These are phyloP conservation scores for Fistularia commersonii DNA, from an alignment of 2,797 vertebrate species.

Conservation along the genomic window DNA sequence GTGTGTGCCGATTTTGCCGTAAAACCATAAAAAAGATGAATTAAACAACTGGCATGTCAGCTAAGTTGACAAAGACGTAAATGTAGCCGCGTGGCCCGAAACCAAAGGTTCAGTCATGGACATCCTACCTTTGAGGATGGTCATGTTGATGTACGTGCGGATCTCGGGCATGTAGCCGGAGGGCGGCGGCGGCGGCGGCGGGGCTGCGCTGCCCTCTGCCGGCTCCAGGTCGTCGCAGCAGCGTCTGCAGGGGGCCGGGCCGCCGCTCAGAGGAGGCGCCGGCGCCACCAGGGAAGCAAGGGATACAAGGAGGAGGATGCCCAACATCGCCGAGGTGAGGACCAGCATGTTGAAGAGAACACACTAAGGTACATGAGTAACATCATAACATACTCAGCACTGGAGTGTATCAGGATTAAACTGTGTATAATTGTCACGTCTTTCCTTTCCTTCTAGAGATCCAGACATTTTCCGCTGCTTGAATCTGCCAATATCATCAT, in stretches of 20 bases:
- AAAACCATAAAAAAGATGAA: too few species aligned
- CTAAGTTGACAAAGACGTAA: background rate
- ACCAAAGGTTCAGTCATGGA: background rate
- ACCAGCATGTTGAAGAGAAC: too few species aligned
- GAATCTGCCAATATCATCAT: too few species aligned
- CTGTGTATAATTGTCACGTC: too few species aligned
- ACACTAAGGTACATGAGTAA: too few species aligned
- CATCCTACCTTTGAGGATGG: constrained; percentile 88
- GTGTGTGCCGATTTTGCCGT: too few species aligned
- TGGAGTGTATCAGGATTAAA: too few species aligned
- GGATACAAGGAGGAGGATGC: constrained; percentile 49
- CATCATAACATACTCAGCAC: too few species aligned
- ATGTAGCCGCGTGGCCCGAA: background rate
- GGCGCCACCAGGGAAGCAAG: constrained; percentile 38
- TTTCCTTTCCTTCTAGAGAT: too few species aligned
- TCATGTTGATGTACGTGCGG: constrained; percentile 91
- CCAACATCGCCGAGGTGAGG: constrained; percentile 54
- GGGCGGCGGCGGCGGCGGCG: background rate
- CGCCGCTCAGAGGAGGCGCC: constrained; percentile 38
- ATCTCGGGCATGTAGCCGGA: constrained; percentile 76
- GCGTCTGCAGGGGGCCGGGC: constrained; percentile 63
- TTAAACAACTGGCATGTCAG: background rate
- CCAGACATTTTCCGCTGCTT: too few species aligned
- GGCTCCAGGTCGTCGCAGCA: constrained; percentile 83
- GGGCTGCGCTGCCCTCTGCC: constrained; percentile 48